These are phyloP conservation scores for Aporophyla nigra DNA, from an alignment of 2,888 invertebrate species.

Conservation along the genomic window DNA sequence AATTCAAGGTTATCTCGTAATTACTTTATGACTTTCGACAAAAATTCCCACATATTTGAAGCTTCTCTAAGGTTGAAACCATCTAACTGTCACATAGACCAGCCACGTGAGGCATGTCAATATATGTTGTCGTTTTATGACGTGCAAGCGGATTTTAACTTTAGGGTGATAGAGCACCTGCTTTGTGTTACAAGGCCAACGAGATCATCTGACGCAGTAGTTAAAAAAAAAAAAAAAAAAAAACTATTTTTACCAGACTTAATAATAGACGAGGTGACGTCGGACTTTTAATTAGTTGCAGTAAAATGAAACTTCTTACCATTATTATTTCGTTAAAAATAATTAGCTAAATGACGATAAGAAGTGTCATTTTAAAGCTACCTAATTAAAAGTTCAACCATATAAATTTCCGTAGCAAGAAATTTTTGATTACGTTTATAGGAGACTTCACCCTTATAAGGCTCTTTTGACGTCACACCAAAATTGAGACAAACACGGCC, in stretches of 20 bases:
- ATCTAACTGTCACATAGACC: not conserved
- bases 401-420: not conserved
- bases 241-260: too few species aligned
- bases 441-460: not conserved
- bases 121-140: not conserved
- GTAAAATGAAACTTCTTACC: too few species aligned
- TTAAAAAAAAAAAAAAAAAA: too few species aligned
- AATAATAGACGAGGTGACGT: too few species aligned
- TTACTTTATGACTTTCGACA: not conserved
- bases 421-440: not conserved
- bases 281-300: too few species aligned
- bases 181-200: too few species aligned
- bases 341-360: too few species aligned
- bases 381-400: not conserved
- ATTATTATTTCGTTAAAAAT: too few species aligned
- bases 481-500: not conserved
- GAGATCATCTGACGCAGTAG: too few species aligned
- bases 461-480: not conserved
- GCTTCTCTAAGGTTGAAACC: not conserved
- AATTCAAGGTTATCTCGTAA: not conserved
- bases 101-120: too few species aligned
- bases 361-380: not conserved
- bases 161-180: too few species aligned
- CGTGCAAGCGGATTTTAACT: not conserved
- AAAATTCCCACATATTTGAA: not conserved